Evolutionary conservation across 1,140 invertebrate species (phyloP).

Genomic region (Pentalonia nigronervosa): DNA sequence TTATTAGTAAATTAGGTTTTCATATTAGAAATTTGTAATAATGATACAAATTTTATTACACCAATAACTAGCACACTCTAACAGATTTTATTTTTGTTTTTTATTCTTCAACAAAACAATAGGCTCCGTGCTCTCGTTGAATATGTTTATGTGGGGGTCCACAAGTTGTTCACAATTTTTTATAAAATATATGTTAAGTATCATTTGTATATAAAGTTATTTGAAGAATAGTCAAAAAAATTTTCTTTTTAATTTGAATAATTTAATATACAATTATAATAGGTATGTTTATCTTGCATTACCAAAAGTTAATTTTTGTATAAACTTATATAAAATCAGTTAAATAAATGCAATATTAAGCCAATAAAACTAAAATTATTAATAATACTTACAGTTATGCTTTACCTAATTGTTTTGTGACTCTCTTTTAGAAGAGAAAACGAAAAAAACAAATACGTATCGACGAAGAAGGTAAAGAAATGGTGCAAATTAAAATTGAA

Average conservation of each 20-base stretch:
- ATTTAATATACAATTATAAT: not conserved
- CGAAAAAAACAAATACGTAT: constrained; percentile 42
- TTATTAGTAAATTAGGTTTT: too few relatives aligned
- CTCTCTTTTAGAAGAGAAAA: constrained; percentile 46
- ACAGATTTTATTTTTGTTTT: too few relatives aligned
- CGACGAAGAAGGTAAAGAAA: constrained; percentile 38
- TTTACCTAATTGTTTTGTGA: not conserved
- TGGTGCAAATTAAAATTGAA: constrained; percentile 61
- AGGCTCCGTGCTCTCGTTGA: not conserved
- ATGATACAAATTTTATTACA: too few relatives aligned
- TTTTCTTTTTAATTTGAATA: not conserved
- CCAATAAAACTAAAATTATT: not conserved
- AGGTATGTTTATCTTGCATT: not conserved
- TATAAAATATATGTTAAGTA: not conserved
- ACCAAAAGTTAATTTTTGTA: too few relatives aligned
- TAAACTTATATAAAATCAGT: not conserved
- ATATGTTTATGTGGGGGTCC: not conserved
- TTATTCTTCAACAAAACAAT: not conserved
- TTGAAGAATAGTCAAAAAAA: not conserved
- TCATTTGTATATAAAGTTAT: not conserved
- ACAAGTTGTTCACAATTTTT: not conserved
- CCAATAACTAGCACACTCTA: too few relatives aligned
- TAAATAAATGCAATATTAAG: not conserved
- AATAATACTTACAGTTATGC: not conserved
- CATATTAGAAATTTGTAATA: too few relatives aligned